A percentile compares a stretch with the other conserved stretches of the same genome.
phyloP scores from a whole-genome alignment of 1,140 invertebrate species.

The Sitophilus oryzae region DNA sequence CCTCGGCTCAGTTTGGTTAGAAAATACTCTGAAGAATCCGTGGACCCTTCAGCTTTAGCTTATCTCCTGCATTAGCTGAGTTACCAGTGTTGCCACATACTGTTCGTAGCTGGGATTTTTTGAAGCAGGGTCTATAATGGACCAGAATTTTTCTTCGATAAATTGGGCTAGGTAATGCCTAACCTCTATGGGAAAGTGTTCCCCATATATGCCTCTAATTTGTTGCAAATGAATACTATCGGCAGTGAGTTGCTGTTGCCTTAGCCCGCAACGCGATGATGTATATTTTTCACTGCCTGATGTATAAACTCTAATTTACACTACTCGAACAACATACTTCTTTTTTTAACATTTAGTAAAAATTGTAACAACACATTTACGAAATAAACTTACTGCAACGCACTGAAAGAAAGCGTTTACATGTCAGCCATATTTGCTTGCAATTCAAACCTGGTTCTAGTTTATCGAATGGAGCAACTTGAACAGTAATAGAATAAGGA shows the following conservation, averaged over 20 bases:
- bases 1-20: constrained; percentile 69
- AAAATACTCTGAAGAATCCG: constrained; percentile 61
- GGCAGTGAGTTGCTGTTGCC: constrained; percentile 71
- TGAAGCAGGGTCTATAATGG: constrained; percentile 65
- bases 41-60: constrained; percentile 61
- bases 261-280: constrained; percentile 78
- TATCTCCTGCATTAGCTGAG: constrained; percentile 72
- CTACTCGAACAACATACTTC: neutral
- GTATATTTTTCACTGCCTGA: too few relatives aligned
- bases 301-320: neutral
- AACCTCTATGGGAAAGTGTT: constrained; percentile 86
- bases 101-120: constrained; percentile 60
- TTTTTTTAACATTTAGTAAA: neutral
- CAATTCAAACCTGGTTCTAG: too few relatives aligned
- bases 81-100: constrained; percentile 53
- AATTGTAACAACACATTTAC: neutral
- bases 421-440: neutral
- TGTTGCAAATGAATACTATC: constrained; percentile 60
- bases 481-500: too few relatives aligned
- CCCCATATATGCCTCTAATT: constrained; percentile 69
- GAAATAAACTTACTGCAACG: neutral
- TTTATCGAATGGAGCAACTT: too few relatives aligned
- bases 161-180: constrained; percentile 77
- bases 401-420: neutral
- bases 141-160: constrained; percentile 82